A percentile compares a stretch with the other conserved stretches of the same genome.
phyloP scores from a whole-genome alignment of 2,797 vertebrate species.

The Pteronotus mesoamericanus region DNA sequence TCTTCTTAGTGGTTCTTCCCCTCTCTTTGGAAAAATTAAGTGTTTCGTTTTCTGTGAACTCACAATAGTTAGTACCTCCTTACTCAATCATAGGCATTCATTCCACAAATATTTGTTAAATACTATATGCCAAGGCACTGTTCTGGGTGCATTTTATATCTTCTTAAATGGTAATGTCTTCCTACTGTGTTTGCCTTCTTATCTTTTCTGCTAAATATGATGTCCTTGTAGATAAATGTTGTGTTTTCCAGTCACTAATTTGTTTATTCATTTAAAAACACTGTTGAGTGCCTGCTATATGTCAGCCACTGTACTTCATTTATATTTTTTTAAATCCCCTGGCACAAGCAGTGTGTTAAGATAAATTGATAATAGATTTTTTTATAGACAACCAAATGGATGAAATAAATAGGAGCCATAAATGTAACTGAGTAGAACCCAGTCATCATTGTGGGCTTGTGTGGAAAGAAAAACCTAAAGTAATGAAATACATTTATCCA shows the following conservation, averaged over 20 bases:
- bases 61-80: background rate
- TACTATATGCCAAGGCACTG: background rate
- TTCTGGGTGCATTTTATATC: background rate
- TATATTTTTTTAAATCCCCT: background rate
- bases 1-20: background rate
- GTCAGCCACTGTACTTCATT: background rate
- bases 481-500: background rate
- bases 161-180: background rate
- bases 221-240: background rate
- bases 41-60: background rate
- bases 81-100: background rate
- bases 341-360: background rate
- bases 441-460: background rate
- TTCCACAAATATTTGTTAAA: background rate
- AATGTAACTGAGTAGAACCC: background rate
- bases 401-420: constrained; percentile 34
- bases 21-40: background rate
- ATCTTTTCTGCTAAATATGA: background rate
- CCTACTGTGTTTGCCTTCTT: background rate
- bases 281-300: background rate
- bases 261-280: constrained; percentile 14
- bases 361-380: constrained; percentile 15
- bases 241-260: background rate
- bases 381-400: background rate
- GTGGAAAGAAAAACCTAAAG: background rate